Evolutionary conservation across 2,888 invertebrate species (phyloP).

Genomic region (Diadegma fenestrale): DNA sequence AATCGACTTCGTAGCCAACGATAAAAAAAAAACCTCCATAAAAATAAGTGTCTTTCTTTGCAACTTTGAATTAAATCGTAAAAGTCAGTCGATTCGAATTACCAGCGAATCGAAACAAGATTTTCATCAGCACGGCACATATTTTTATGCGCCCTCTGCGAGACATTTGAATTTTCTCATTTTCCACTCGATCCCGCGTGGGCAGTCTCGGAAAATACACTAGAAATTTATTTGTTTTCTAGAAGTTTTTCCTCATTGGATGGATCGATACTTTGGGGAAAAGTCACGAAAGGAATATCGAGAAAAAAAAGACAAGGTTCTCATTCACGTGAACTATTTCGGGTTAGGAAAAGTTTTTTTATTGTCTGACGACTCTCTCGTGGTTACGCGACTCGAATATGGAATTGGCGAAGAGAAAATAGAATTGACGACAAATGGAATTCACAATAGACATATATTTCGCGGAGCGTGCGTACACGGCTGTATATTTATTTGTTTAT

Average conservation of each 20-base stretch:
- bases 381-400: slow-evolving; percentile 46
- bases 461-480: neutral
- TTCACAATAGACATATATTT: slow-evolving; percentile 6
- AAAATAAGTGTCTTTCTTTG: too few species aligned
- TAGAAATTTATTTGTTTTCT: neutral
- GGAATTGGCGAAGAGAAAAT: slow-evolving; percentile 54
- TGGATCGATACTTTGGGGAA: neutral
- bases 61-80: too few species aligned
- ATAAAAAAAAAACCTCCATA: too few species aligned
- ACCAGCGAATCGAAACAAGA: neutral
- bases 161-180: neutral
- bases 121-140: neutral
- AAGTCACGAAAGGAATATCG: neutral
- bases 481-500: slow-evolving; percentile 28
- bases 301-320: neutral
- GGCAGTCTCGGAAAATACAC: neutral
- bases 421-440: slow-evolving; percentile 24
- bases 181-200: neutral
- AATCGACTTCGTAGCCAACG: too few species aligned
- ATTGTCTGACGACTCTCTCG: slow-evolving; percentile 45
- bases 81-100: neutral
- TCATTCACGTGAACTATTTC: neutral
- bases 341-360: slow-evolving; percentile 26
- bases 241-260: neutral
- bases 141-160: neutral